phyloP scores from a whole-genome alignment of 2,888 invertebrate genomes.

The Lysandra coridon region DNA sequence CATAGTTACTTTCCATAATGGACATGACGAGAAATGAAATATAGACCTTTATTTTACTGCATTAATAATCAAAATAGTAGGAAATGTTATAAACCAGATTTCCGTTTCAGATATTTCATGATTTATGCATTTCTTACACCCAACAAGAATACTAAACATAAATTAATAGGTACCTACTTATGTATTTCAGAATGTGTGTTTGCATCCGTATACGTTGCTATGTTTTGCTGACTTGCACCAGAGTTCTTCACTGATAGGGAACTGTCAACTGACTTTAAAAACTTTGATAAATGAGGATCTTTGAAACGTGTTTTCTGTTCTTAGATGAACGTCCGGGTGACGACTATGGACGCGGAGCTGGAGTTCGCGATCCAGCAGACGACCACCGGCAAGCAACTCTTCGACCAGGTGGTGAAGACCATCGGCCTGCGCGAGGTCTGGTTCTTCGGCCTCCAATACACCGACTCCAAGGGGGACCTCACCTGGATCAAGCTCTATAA shows the following conservation, averaged over 20 bases:
- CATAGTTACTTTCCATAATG: neutral
- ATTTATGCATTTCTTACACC: neutral
- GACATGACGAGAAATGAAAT: too few species aligned
- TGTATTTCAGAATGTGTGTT: constrained; percentile 3
- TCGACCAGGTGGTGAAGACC: constrained; percentile 99
- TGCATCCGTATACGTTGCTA: neutral
- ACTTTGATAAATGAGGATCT: neutral
- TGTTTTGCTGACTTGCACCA: neutral
- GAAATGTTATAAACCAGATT: neutral
- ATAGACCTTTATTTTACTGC: too few species aligned
- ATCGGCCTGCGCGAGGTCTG: constrained; percentile 99
- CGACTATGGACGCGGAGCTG: constrained; percentile 99
- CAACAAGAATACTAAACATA: neutral
- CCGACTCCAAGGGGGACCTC: constrained; percentile 97
- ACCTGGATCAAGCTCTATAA: constrained; percentile 99
- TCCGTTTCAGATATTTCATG: neutral
- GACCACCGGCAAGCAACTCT: constrained; percentile 99
- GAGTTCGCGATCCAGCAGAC: constrained; percentile 99
- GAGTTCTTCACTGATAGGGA: neutral
- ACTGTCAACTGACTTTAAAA: neutral
- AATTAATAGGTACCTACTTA: neutral
- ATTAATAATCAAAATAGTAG: too few species aligned
- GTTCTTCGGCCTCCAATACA: constrained; percentile 99
- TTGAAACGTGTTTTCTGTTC: constrained; percentile 18
- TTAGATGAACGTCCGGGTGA: constrained; percentile 99